Base-by-base conservation (phyloP, 1,140 invertebrate species). In the Wiebesia pumilae region DNA sequence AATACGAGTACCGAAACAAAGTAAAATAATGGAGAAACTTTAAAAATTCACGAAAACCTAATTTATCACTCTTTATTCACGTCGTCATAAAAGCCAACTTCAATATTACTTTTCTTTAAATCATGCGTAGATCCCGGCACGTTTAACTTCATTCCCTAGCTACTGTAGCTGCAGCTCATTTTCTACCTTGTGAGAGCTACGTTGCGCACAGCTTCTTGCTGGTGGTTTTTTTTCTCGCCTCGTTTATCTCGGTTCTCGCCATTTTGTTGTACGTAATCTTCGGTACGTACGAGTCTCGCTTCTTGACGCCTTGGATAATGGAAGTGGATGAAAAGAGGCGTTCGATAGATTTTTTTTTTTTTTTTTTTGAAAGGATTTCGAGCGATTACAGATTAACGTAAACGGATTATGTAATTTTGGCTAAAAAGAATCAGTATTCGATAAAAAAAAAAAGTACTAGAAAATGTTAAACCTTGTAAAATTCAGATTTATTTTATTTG, bases 201-300 rank as follows among this genome's bases (percentile, higher is more conserved):
- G 14, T 35, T 16, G 12, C 54, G 51, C 58, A 80, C 27, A 24
- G 21, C 51, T 58, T 81, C 27, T 71, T 33, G 24, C n/a, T n/a
- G 10, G 43, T 19, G 2, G 24, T 40, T 51, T 30, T 35, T 65
- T 82, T 14, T 14, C 38, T 54, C 40, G 24, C 27, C 12, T 84
- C 71, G 62, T 84, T 84, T 84, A 84, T 77, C 54, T 77, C 54
- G 33, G 27, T 38, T 84, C 21, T n/a, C 82, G 27, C 69, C 47
- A n/a, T 83, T 83, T 73, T 67, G 43, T 21, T 62, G 10, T 27
- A 10, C n/a, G 51, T 51, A 75, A 75, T 3, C 43, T 51, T 75
- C 47, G 19, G 16, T 43, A 30, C 4, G 75, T n/a, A n/a, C 40
- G 1, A 30, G 27, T 47, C 54, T 82, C 38, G 1, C 33, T 65